Percentiles rank a stretch among this genome's conserved stretches.
phyloP scores from a whole-genome alignment of 2,888 invertebrate species.

The Ennomos quercinarius region DNA sequence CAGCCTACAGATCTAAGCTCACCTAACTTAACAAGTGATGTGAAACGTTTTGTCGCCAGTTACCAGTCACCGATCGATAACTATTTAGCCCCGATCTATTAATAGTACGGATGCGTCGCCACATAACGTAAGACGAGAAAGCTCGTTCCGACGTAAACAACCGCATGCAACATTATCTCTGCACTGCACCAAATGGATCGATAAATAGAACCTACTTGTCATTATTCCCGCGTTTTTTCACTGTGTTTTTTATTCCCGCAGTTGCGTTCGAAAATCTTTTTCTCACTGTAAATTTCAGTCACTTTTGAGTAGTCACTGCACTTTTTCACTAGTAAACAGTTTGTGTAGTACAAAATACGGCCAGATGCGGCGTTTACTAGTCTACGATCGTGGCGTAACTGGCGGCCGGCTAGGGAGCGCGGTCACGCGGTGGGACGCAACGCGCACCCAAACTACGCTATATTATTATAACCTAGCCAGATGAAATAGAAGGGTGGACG shows the following conservation, averaged over 20 bases:
- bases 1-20: too few species aligned
- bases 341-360: slow-evolving; percentile 42
- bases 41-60: slow-evolving; percentile 33
- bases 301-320: background rate
- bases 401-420: slow-evolving; percentile 55
- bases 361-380: slow-evolving; percentile 62
- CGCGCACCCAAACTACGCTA: slow-evolving; percentile 67
- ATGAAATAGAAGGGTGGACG: slow-evolving; percentile 71
- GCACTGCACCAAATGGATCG: slow-evolving; percentile 71
- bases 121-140: slow-evolving; percentile 51
- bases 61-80: slow-evolving; percentile 51
- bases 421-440: slow-evolving; percentile 64
- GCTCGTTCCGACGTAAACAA: slow-evolving; percentile 66
- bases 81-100: slow-evolving; percentile 55
- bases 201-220: slow-evolving; percentile 64
- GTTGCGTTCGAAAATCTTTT: slow-evolving; percentile 42
- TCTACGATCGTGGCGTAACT: slow-evolving; percentile 73
- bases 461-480: slow-evolving; percentile 69
- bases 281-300: slow-evolving; percentile 6
- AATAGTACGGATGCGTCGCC: slow-evolving; percentile 47
- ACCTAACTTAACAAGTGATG: slow-evolving; percentile 15
- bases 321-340: slow-evolving; percentile 10
- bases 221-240: slow-evolving; percentile 68
- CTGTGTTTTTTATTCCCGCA: slow-evolving; percentile 37
- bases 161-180: slow-evolving; percentile 61